Evolutionary conservation across 1,140 invertebrate genomes (phyloP), one percentile per base, ranked within the genome.

Genomic region (Cyclargus thomasi): DNA sequence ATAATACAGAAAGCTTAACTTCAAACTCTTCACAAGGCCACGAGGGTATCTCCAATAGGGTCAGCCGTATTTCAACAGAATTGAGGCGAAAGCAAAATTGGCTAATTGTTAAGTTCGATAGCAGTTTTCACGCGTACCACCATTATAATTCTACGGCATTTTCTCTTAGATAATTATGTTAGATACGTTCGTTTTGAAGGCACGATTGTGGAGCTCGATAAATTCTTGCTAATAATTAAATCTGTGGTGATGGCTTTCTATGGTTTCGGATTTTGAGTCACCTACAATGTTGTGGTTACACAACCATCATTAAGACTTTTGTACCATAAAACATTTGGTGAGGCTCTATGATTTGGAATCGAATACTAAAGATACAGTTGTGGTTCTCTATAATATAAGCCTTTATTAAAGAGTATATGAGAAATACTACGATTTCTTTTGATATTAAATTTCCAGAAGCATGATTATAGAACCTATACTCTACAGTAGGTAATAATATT

Each of bases 31-130:
- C 14, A 2, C 39, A 47, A 47, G 39, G 39, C 11, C 39, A 47
- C 39, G 8, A 1, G 39, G 39, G 29, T 29, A 29, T 39, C 7
- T 39, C 36, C 11, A 14, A 47, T 16, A 8, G 39, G 39, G 39
- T 47, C 39, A 47, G 39, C 39, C 39, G 8, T 47, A 59, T 20
- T 59, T 21, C 55, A 59, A 20, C 18, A 59, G 20, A 59, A 59
- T 59, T 11, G 20, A 20, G 18, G 55, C 18, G 71, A 75, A 73
- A 75, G 66, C 53, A 62, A 72, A 74, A 74, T 74, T 64, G 65
- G 68, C 66, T 74, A 72, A 74, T 74, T 72, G 71, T 70, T 68
- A 63, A 59, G 18, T 63, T 57, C 67, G 62, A 67, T 72, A 67
- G 69, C 66, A 62, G 55, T 67, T 67, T 73, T 66, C 68, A 70